Conservation (phyloP, 2,888 invertebrate genomes). For the Adelognathus sp. region DNA sequence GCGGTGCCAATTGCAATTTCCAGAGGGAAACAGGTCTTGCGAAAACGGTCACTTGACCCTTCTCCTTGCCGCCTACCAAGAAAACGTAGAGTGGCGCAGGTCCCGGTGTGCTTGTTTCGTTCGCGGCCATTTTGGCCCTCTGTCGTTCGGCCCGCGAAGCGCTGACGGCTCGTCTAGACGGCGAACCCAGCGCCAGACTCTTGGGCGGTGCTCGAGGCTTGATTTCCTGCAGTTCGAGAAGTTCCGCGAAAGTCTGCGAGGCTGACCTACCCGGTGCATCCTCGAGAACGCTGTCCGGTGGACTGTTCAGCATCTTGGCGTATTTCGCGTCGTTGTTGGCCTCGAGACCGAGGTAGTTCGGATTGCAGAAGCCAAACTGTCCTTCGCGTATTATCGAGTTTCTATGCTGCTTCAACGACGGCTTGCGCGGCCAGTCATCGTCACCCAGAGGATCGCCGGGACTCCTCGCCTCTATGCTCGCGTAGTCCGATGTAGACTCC, state of each 20-base stretch:
- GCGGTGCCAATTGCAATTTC: slow-evolving; percentile 86
- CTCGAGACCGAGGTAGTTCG: slow-evolving; percentile 88
- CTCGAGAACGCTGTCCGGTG: slow-evolving; percentile 86
- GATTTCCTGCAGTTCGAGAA: slow-evolving; percentile 76
- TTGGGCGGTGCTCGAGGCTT: slow-evolving; percentile 81
- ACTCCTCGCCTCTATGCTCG: slow-evolving; percentile 86
- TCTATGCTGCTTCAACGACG: slow-evolving; percentile 66
- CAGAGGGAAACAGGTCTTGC: slow-evolving; percentile 90
- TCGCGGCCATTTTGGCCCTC: slow-evolving; percentile 75
- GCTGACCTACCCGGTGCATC: slow-evolving; percentile 80
- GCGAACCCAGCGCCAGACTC: slow-evolving; percentile 81
- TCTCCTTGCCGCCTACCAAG: slow-evolving; percentile 90
- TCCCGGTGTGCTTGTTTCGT: slow-evolving; percentile 78
- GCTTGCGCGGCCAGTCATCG: slow-evolving; percentile 71
- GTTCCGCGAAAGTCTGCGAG: slow-evolving; percentile 76
- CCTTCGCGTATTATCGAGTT: slow-evolving; percentile 79
- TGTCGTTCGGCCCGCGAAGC: slow-evolving; percentile 83
- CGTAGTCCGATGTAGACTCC: slow-evolving; percentile 89
- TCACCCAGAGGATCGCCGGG: slow-evolving; percentile 79
- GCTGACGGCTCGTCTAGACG: slow-evolving; percentile 83
- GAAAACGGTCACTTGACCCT: slow-evolving; percentile 89
- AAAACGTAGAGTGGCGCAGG: slow-evolving; percentile 85
- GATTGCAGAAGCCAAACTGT: slow-evolving; percentile 88
- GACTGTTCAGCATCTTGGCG: slow-evolving; percentile 83
- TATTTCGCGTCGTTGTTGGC: slow-evolving; percentile 76